These are phyloP conservation scores for Zosterops pallidus DNA, from an alignment of 2,113 vertebrate species.

Conservation along the genomic window DNA sequence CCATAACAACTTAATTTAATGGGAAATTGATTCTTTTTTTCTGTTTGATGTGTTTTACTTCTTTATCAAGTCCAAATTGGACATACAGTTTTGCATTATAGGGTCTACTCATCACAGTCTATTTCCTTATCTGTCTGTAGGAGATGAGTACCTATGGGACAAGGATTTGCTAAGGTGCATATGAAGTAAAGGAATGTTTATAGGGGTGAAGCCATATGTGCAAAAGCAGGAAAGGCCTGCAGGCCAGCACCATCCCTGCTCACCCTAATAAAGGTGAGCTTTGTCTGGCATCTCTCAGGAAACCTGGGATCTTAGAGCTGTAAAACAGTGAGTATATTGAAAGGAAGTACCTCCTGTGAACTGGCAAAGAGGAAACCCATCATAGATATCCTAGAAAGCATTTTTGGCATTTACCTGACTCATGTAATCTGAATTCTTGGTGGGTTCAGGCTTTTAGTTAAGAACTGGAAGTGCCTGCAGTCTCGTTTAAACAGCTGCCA, in stretches of 20 bases:
- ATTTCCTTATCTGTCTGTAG: neutral
- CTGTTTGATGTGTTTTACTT: constrained; percentile 1
- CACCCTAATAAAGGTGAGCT: neutral
- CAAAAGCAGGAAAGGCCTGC: neutral
- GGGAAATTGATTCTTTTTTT: constrained; percentile 7
- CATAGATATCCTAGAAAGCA: neutral
- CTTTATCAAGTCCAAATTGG: neutral
- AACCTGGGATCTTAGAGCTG: neutral
- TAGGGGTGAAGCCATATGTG: neutral
- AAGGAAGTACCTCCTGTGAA: neutral
- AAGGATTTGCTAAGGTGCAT: neutral
- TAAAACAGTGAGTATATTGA: neutral
- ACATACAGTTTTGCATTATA: neutral
- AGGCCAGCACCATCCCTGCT: neutral
- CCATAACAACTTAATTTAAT: neutral
- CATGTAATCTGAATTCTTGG: neutral
- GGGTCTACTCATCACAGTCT: neutral
- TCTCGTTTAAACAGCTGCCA: neutral
- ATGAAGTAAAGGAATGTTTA: neutral
- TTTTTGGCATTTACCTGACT: neutral
- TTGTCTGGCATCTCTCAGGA: neutral
- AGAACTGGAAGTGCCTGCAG: neutral
- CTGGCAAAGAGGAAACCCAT: neutral
- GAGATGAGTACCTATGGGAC: neutral
- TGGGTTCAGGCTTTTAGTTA: neutral